Conservation (phyloP, 2,113 vertebrate genomes). For the Bos indicus region DNA sequence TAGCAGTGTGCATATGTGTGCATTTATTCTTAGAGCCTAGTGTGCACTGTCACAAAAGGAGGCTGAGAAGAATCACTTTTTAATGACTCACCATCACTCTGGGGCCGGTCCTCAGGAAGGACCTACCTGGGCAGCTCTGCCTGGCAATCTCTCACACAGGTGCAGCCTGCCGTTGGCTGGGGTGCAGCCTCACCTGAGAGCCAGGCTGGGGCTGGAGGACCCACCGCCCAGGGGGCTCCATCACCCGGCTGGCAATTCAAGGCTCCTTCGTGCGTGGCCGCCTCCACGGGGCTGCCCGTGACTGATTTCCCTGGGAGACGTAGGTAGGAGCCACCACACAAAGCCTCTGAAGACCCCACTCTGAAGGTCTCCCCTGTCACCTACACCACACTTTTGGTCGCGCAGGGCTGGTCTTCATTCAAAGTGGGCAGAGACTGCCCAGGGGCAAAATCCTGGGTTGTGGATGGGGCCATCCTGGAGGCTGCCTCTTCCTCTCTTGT, state of each 20-base stretch:
- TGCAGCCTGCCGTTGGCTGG: too few species aligned
- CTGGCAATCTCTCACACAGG: background rate
- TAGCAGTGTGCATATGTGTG: fast-evolving
- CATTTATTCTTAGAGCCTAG: background rate
- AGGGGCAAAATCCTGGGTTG: background rate
- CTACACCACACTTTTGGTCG: fast-evolving
- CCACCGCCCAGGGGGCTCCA: fast-evolving
- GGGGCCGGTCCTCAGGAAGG: background rate
- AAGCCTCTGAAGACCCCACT: background rate
- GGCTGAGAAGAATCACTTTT: background rate
- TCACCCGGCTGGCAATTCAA: too few species aligned
- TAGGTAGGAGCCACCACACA: fast-evolving
- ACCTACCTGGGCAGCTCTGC: background rate
- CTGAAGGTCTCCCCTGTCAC: fast-evolving
- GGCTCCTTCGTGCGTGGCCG: fast-evolving
- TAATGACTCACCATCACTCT: too few species aligned
- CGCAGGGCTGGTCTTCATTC: background rate
- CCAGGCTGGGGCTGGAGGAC: background rate
- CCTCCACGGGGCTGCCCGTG: fast-evolving
- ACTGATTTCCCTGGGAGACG: background rate
- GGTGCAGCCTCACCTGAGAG: background rate
- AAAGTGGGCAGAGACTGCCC: background rate
- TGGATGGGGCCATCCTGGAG: fast-evolving
- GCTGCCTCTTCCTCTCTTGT: background rate
- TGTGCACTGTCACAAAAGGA: background rate